These are phyloP conservation scores for Rhizoglyphus robini DNA, from an alignment of 1,140 invertebrate species.

Conservation along the genomic window DNA sequence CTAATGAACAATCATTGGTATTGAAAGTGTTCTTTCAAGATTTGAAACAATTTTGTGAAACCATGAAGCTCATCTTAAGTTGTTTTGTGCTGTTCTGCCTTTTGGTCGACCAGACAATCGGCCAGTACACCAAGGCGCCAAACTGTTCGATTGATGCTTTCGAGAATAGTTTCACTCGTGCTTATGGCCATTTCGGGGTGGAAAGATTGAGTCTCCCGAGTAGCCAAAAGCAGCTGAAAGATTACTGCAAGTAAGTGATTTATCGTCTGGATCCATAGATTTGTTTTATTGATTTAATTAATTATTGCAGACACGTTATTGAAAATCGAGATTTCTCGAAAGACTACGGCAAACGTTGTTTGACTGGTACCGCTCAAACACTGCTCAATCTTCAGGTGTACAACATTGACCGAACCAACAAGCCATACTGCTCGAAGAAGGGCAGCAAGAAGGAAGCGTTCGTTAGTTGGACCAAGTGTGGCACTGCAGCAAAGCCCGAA, in stretches of 20 bases:
- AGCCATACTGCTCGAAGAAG: conserved; percentile 17
- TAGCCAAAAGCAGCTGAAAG: neutral
- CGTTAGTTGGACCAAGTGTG: conserved; percentile 4
- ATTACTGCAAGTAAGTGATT: conserved; percentile 17
- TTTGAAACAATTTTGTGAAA: too few species aligned
- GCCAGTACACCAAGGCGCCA: conserved; percentile 3
- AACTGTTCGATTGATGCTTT: conserved; percentile 10
- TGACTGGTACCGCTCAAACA: conserved; percentile 18
- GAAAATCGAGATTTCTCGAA: conserved; percentile 6
- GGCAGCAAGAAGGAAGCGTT: conserved; percentile 5
- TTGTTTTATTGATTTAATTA: too few species aligned
- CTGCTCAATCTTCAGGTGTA: conserved; percentile 5
- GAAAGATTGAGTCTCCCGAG: neutral
- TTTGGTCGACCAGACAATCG: too few species aligned
- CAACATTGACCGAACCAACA: conserved; percentile 12
- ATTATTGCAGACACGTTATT: neutral
- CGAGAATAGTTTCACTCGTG: neutral
- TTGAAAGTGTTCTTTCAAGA: too few species aligned
- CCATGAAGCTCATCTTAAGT: too few species aligned
- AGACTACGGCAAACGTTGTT: conserved; percentile 14
- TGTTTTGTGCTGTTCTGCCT: too few species aligned
- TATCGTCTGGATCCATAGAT: neutral
- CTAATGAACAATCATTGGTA: too few species aligned
- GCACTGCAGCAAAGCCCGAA: conserved; percentile 16
- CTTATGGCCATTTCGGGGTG: conserved; percentile 13